phyloP scores from a whole-genome alignment of 1,140 invertebrate species.

The Drepana arcuata region DNA sequence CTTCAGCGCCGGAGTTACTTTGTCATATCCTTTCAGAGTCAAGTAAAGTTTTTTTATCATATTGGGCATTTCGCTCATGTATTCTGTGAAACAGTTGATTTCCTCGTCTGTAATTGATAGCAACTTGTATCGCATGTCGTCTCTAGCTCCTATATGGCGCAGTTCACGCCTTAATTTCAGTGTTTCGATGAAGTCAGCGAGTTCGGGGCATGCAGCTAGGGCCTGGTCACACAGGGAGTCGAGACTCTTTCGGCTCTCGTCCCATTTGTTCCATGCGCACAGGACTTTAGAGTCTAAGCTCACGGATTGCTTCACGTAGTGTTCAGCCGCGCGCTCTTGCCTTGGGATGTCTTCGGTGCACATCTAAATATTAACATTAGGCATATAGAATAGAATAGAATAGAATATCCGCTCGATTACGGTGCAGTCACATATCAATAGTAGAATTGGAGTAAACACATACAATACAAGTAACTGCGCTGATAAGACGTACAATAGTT shows the following conservation, averaged over 20 bases:
- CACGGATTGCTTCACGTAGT: conserved; percentile 39
- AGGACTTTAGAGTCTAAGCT: conserved; percentile 38
- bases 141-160: conserved; percentile 25
- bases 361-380: too few species aligned
- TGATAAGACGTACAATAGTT: too few species aligned
- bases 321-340: conserved; percentile 47
- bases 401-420: too few species aligned
- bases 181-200: conserved; percentile 38
- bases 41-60: conserved; percentile 63
- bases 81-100: conserved; percentile 44
- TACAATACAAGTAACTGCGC: too few species aligned
- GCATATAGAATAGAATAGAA: too few species aligned
- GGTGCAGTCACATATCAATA: too few species aligned
- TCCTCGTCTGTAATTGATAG: conserved; percentile 44
- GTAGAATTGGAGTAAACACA: too few species aligned
- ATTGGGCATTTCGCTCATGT: conserved; percentile 49
- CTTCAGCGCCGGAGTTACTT: conserved; percentile 46
- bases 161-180: conserved; percentile 34
- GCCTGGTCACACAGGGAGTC: conserved; percentile 28
- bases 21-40: conserved; percentile 58
- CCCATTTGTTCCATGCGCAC: conserved; percentile 34
- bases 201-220: conserved; percentile 25
- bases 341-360: conserved; percentile 54
- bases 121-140: conserved; percentile 37
- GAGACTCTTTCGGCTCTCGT: conserved; percentile 30